Evolutionary conservation across 2,888 invertebrate genomes (phyloP).

Genomic region (Gryllus longicercus): DNA sequence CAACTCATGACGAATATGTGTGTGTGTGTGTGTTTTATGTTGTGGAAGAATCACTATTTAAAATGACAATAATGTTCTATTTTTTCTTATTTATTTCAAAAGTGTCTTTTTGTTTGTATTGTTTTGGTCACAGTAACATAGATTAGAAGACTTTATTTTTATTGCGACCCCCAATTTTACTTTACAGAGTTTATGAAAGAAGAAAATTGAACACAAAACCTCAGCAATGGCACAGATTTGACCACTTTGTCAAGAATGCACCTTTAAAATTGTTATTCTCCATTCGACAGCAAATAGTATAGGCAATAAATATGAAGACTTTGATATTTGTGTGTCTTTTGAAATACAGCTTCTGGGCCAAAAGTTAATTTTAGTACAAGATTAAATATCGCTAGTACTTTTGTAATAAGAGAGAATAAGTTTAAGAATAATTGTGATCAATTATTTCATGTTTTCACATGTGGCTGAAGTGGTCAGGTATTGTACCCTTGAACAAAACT

Average conservation of each 20-base stretch:
- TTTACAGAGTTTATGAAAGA: conserved; percentile 36
- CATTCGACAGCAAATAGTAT: conserved; percentile 26
- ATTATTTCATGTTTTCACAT: neutral
- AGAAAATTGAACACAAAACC: conserved; percentile 31
- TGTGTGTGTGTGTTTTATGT: conserved; percentile 36
- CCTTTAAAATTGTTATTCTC: conserved; percentile 31
- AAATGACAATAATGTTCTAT: conserved; percentile 34
- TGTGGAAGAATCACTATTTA: conserved; percentile 36
- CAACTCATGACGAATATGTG: conserved; percentile 30
- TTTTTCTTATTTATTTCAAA: conserved; percentile 33
- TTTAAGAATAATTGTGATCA: neutral
- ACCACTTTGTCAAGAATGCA: conserved; percentile 32
- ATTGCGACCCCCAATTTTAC: conserved; percentile 37
- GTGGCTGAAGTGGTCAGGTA: conserved; percentile 20
- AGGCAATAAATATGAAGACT: conserved; percentile 30
- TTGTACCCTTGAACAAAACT: conserved; percentile 22
- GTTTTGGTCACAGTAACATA: conserved; percentile 36
- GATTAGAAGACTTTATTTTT: conserved; percentile 36
- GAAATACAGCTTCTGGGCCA: neutral
- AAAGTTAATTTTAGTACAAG: neutral
- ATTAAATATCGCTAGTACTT: neutral
- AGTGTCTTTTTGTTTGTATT: conserved; percentile 27
- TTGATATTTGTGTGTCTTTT: no score
- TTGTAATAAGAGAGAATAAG: neutral
- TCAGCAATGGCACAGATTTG: conserved; percentile 33